Evolutionary conservation across 37 sponge, comb jelly and placozoan genomes (phyloP).

Genomic region (Haliclona indistincta): DNA sequence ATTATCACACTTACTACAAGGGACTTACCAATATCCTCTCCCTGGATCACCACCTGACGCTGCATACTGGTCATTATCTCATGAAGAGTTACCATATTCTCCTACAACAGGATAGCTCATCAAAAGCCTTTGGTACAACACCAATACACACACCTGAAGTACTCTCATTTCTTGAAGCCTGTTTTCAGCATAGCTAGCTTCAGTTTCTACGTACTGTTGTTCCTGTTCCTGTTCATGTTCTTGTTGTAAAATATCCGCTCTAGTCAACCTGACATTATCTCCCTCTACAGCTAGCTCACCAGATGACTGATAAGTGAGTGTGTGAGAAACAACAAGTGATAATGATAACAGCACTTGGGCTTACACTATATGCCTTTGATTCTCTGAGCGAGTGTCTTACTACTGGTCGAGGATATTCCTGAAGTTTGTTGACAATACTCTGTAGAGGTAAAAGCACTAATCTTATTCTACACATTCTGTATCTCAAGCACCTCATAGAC

Average conservation of each 20-base stretch:
- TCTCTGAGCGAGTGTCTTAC: neutral
- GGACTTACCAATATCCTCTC: neutral
- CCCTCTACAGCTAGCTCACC: constrained; percentile 5
- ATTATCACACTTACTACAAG: neutral
- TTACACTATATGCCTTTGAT: neutral
- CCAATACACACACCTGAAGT: constrained; percentile 8
- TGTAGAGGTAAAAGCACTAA: no score
- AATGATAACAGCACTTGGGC: no score
- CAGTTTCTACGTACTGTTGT: neutral
- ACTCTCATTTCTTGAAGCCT: neutral
- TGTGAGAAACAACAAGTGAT: no score
- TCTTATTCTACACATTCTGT: neutral
- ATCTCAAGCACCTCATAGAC: neutral
- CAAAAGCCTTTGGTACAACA: neutral
- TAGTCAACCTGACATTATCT: neutral
- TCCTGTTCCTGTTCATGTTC: neutral
- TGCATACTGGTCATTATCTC: neutral
- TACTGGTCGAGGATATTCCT: neutral
- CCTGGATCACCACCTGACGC: neutral
- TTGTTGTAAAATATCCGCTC: no score
- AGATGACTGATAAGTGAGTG: neutral
- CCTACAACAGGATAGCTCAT: neutral
- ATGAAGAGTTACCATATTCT: constrained; percentile 5
- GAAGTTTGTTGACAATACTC: neutral
- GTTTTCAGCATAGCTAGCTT: neutral